Percentiles rank a stretch among this genome's conserved stretches.
Conservation (phyloP, 2,888 invertebrate species). For the Noctua pronuba region DNA sequence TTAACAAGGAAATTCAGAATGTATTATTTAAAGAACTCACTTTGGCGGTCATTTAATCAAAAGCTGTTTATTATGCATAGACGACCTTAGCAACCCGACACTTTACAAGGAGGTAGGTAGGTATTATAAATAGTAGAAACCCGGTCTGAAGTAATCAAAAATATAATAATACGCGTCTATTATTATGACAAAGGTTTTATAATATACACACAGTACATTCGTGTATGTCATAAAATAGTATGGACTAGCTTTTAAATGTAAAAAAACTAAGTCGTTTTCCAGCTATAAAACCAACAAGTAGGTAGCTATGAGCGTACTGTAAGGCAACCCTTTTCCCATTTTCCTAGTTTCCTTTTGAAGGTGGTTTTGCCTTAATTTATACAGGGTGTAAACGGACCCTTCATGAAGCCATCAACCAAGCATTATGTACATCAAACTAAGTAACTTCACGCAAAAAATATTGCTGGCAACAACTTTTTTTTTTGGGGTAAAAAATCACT, state of each 20-base stretch:
- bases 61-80: constrained; percentile 31
- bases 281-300: neutral
- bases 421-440: no score
- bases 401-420: no score
- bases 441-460: no score
- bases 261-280: neutral
- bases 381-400: no score
- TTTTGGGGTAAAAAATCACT: no score
- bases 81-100: constrained; percentile 15
- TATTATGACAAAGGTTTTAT: neutral
- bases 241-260: neutral
- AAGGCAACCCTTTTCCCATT: neutral
- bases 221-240: neutral
- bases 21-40: constrained; percentile 12
- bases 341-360: neutral
- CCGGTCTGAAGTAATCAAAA: neutral
- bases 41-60: constrained; percentile 30
- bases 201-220: neutral
- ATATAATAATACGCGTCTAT: neutral
- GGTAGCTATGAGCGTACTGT: neutral
- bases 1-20: constrained; percentile 39
- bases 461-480: no score
- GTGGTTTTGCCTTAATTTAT: neutral
- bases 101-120: constrained; percentile 10
- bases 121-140: neutral